These are phyloP conservation scores for Phoebastria nigripes DNA, from an alignment of 2,797 vertebrate genomes.

Conservation along the genomic window DNA sequence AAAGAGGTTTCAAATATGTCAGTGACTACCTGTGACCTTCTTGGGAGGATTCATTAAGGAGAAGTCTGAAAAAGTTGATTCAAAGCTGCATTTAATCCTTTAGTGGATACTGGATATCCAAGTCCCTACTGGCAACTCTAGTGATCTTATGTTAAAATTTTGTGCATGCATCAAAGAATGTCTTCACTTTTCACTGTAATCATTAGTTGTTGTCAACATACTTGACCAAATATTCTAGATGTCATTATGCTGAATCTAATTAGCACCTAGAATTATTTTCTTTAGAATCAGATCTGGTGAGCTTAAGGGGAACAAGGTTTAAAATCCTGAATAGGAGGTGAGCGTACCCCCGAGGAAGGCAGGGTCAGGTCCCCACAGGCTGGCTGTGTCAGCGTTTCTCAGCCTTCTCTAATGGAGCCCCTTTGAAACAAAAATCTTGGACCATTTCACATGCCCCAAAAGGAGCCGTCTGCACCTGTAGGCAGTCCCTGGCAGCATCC, in stretches of 20 bases:
- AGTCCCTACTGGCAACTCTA: neutral
- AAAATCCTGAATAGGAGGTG: neutral
- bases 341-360: neutral
- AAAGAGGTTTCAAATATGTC: neutral
- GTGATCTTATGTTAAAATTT: neutral
- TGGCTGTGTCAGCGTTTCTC: neutral
- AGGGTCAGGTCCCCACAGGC: accelerated
- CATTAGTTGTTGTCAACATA: neutral
- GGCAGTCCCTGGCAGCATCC: neutral
- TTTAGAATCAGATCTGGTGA: neutral
- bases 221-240: neutral
- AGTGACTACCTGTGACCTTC: neutral
- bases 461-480: neutral
- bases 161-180: neutral
- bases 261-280: neutral
- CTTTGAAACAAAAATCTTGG: neutral
- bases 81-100: neutral
- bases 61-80: neutral
- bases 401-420: neutral
- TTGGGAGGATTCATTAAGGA: neutral
- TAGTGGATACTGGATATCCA: neutral
- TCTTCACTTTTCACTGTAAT: neutral
- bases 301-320: neutral
- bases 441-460: accelerated
- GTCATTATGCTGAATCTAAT: neutral